Conservation (phyloP, 1,140 invertebrate genomes). For the Acromyrmex echinatior region DNA sequence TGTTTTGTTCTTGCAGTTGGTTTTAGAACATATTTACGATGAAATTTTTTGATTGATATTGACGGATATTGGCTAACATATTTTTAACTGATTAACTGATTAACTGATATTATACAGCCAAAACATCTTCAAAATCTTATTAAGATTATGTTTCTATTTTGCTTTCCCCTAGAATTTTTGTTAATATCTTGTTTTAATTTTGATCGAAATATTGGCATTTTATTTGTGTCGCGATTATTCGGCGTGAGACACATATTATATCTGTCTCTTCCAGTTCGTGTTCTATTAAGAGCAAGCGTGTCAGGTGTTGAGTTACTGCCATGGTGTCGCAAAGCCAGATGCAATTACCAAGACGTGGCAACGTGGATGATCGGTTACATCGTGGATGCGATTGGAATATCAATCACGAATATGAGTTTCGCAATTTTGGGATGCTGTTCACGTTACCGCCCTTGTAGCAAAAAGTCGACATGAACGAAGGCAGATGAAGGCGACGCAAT, state of each 20-base stretch:
- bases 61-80: no score
- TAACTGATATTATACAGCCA: no score
- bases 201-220: not conserved
- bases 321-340: constrained; percentile 62
- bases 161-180: not conserved
- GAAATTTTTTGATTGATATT: no score
- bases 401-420: constrained; percentile 57
- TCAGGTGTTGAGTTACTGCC: constrained; percentile 65
- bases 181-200: not conserved
- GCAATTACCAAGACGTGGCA: constrained; percentile 64
- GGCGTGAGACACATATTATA: constrained; percentile 2
- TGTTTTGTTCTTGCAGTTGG: no score
- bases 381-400: constrained; percentile 67
- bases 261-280: constrained; percentile 43
- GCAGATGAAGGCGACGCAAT: not conserved
- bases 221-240: not conserved
- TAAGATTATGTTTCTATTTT: not conserved
- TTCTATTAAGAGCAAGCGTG: constrained; percentile 65
- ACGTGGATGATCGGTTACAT: constrained; percentile 60
- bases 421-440: constrained; percentile 44
- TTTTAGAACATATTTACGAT: no score
- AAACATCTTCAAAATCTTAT: not conserved
- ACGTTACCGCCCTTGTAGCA: constrained; percentile 7
- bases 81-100: no score
- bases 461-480: constrained; percentile 2